Percentiles rank a stretch among this genome's conserved stretches.
These are phyloP conservation scores for Branchipolynoe longqiensis DNA, from an alignment of 2,888 invertebrate genomes.

Conservation along the genomic window DNA sequence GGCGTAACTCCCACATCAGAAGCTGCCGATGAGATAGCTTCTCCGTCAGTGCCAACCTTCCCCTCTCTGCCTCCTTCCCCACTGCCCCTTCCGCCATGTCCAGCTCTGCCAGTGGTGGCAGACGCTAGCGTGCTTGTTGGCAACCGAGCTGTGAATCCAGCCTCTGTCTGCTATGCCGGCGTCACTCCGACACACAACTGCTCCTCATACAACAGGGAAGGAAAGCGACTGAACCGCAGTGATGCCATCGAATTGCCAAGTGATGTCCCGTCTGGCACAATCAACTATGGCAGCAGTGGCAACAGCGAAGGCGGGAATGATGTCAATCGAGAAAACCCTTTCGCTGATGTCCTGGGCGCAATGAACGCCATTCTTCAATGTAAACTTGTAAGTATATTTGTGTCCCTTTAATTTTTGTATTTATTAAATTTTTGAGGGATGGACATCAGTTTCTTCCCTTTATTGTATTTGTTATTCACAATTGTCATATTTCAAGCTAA, in stretches of 20 bases:
- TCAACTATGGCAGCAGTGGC: neutral
- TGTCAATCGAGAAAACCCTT: conserved; percentile 5
- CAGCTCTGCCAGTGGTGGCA: too few relatives aligned
- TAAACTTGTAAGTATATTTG: conserved; percentile 40
- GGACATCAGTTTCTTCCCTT: neutral
- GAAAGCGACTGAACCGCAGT: too few relatives aligned
- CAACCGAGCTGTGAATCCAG: neutral
- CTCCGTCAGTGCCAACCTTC: neutral
- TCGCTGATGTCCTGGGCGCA: conserved; percentile 36
- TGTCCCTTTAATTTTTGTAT: too few relatives aligned
- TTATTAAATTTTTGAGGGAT: neutral
- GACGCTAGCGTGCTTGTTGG: neutral
- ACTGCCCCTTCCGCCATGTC: neutral
- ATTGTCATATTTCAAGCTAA: too few relatives aligned
- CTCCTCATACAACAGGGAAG: conserved; percentile 17
- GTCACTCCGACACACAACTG: conserved; percentile 34
- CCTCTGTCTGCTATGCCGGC: conserved; percentile 10
- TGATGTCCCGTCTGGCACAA: neutral
- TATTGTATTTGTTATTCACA: conserved; percentile 6
- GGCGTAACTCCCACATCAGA: conserved; percentile 14
- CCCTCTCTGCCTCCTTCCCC: conserved; percentile 10
- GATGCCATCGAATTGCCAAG: too few relatives aligned
- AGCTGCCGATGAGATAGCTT: neutral
- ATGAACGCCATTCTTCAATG: conserved; percentile 37
- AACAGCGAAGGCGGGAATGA: conserved; percentile 9